Base-by-base conservation (phyloP, 2,888 invertebrate genomes). In the Coremacera marginata region DNA sequence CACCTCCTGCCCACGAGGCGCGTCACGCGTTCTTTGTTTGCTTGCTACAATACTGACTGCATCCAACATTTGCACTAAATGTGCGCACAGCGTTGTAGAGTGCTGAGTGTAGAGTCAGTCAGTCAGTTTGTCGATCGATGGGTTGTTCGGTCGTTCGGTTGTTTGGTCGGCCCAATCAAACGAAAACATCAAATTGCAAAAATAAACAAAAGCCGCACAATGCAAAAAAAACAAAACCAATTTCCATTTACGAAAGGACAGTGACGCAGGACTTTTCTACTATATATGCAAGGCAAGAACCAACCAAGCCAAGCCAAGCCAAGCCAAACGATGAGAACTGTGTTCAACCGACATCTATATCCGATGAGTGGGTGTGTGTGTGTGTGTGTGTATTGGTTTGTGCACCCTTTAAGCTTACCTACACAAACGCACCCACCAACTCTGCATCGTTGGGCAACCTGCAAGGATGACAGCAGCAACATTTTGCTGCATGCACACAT, bases 221-320 rank as follows among this genome's bases (percentile, higher is more conserved):
- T 86, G 86, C 86, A 86, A 84, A 86, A 85, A n/a, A n/a, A n/a
- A n/a, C n/a, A n/a, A n/a, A 85, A 85, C 85, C 85, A 85, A 85
- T 85, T 85, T 85, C 84, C 86, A 85, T 85, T 86, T 74, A 85
- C 83, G 83, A 78, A 84, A 81, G 14, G 27, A 14, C 63, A 34
- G 9, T 34, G 63, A n/a, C 63, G 27, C 63, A 60, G 14, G 27
- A 22, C 44, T 44, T 11, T 44, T 44, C 44, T 44, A 44, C 44
- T 44, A 44, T 14, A 44, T 11, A 44, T 27, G 16, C 65, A 11
- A 31, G 14, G 11, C n/a, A 65, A 34, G 65, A n/a, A 65, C 34
- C 25, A 31, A 7, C n/a, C 55, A 22, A 72, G 65, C 79, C 77
- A 72, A 80, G 65, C 79, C 77, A 72, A 80, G 9, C 19, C 19